A percentile compares a stretch with the other conserved stretches of the same genome.
phyloP scores from a whole-genome alignment of 2,888 invertebrate genomes.

The Globia sparganii region DNA sequence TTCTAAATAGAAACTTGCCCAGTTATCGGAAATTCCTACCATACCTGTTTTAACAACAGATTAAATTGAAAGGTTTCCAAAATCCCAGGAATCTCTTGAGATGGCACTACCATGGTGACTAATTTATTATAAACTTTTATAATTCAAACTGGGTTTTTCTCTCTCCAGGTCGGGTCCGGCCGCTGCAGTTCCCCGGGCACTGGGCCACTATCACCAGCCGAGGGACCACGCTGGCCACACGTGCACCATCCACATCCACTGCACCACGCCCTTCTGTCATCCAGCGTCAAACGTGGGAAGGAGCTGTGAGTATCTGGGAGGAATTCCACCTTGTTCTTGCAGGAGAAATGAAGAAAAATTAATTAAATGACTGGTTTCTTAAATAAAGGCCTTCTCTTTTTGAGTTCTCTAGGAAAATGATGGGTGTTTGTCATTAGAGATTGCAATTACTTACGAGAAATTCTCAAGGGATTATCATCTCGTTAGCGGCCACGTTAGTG shows the following conservation, averaged over 20 bases:
- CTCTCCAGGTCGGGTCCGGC: slow-evolving; percentile 85
- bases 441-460: neutral
- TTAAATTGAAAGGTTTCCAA: neutral
- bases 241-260: slow-evolving; percentile 87
- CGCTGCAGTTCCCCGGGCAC: slow-evolving; percentile 88
- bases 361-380: no score
- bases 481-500: neutral
- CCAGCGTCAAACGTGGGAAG: slow-evolving; percentile 88
- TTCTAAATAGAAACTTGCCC: neutral
- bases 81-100: neutral
- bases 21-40: neutral
- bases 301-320: slow-evolving; percentile 84
- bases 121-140: neutral
- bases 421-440: neutral
- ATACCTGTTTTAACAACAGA: neutral
- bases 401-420: neutral
- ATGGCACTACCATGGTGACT: neutral
- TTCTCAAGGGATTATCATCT: neutral
- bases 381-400: neutral
- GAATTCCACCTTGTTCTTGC: slow-evolving; percentile 25
- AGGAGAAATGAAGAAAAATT: neutral
- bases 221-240: slow-evolving; percentile 87
- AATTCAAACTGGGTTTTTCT: slow-evolving; percentile 1
- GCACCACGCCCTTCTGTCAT: slow-evolving; percentile 87
- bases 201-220: slow-evolving; percentile 87